phyloP scores from a whole-genome alignment of 2,888 invertebrate species.

The Ferdinandea cuprea region DNA sequence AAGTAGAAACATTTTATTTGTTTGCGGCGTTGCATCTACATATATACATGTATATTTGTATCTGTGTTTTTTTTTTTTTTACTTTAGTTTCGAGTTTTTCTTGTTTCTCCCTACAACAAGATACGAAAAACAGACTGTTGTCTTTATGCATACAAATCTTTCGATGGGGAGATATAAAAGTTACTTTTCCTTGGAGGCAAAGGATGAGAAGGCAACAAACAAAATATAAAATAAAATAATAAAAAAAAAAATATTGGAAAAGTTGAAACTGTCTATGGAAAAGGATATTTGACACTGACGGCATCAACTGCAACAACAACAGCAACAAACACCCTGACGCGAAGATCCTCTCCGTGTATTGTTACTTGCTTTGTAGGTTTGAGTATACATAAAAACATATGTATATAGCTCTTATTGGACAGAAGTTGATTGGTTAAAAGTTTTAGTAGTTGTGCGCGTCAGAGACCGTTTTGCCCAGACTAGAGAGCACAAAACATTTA shows the following conservation, averaged over 20 bases:
- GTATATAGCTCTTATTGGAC: conserved; percentile 41
- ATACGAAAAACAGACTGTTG: conserved; percentile 49
- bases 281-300: conserved; percentile 71
- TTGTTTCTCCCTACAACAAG: conserved; percentile 3
- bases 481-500: conserved; percentile 66
- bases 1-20: conserved; percentile 50
- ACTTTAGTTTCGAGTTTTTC: conserved; percentile 25
- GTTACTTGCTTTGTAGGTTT: conserved; percentile 3
- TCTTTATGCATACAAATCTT: conserved; percentile 61
- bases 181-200: conserved; percentile 23
- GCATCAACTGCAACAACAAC: conserved; percentile 31
- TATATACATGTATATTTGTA: conserved; percentile 5
- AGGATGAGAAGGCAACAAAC: conserved; percentile 11
- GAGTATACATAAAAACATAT: no score
- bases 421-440: conserved; percentile 71
- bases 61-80: conserved; percentile 5
- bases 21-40: conserved; percentile 49
- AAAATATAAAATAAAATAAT: conserved; percentile 6
- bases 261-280: conserved; percentile 69
- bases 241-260: conserved; percentile 58
- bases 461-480: conserved; percentile 45
- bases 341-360: conserved; percentile 4
- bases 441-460: conserved; percentile 54
- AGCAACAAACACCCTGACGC: conserved; percentile 35
- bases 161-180: conserved; percentile 37